Conservation (phyloP, 1,140 invertebrate genomes). For the Caenorhabditis briggsae region DNA sequence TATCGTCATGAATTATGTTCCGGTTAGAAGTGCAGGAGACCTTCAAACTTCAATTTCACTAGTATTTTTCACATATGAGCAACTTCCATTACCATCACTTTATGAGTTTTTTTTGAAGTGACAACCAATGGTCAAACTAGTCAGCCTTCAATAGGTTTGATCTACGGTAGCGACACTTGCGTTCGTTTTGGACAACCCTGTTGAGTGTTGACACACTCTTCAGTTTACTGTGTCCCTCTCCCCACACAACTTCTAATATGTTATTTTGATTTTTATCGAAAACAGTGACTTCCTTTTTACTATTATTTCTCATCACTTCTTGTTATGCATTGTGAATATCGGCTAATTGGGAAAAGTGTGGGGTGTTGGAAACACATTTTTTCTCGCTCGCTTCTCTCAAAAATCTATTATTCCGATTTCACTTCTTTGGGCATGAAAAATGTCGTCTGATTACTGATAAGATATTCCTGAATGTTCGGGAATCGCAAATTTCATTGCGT, state of each 20-base stretch:
- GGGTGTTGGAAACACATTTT: neutral
- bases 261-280: slow-evolving; percentile 29
- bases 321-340: slow-evolving; percentile 8
- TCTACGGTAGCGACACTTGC: slow-evolving; percentile 28
- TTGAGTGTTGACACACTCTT: slow-evolving; percentile 51
- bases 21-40: slow-evolving; percentile 29
- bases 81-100: slow-evolving; percentile 3
- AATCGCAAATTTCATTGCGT: neutral
- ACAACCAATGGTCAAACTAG: too few relatives aligned
- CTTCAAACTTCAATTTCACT: slow-evolving; percentile 44
- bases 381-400: neutral
- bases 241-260: neutral
- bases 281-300: neutral
- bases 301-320: neutral
- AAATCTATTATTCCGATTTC: neutral
- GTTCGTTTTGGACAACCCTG: slow-evolving; percentile 15
- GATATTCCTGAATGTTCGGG: neutral
- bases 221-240: neutral
- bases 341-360: neutral
- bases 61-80: slow-evolving; percentile 34
- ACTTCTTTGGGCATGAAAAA: neutral
- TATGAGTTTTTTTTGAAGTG: neutral
- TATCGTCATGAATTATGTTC: slow-evolving; percentile 52
- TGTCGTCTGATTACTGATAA: neutral
- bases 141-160: too few relatives aligned